Base-by-base conservation (phyloP, 2,797 vertebrate species). In the Syngnathus acus region DNA sequence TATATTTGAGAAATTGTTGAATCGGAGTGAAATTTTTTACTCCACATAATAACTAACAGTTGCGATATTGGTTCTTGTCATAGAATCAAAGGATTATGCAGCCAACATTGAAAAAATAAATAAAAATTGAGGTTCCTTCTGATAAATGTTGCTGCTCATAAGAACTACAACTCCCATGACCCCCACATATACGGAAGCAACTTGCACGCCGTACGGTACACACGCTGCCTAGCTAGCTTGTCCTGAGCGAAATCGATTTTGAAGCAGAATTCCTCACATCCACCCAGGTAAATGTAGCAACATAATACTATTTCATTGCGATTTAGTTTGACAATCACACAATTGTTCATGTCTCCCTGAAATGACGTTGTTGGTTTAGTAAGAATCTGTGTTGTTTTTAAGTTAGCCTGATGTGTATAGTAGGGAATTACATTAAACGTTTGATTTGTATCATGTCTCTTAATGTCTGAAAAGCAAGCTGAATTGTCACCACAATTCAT, bases 151-250 rank as follows among this genome's bases (percentile, higher is more conserved):
- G 10, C 42, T 60, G 75, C 73, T 71, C 66, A 2, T 0, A 2
- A 74, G 75, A 19, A 64, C 79, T 57, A 75, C 17, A 75, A 58
- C 13, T 71, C 16, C 9, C 72, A 63, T 64, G 17, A 72, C 7
- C 38, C 54, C 55, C 55, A 26, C 50, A 48, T 23, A 73, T 8
- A 78, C 71, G 83, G 86, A 87, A 87, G 42, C 6, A 54, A 51
- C 19, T 40, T 4, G n/a, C 47, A 65, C 50, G 64, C 21, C n/a
- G 4, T 23, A 11, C 1, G 38, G 9, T 65, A 71, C 82, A 82
- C 83, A 71, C 82, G 86, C 76, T 69, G 32, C 53, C 65, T 40
- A 40, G 13, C 42, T 4, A 43, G 64, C 51, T 37, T n/a, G 23
- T 19, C 3, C 48, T 26, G 37, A 21, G 32, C 19, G 23, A 13